These are phyloP conservation scores for Acrobasis repandana DNA, from an alignment of 2,888 invertebrate species.

Conservation along the genomic window DNA sequence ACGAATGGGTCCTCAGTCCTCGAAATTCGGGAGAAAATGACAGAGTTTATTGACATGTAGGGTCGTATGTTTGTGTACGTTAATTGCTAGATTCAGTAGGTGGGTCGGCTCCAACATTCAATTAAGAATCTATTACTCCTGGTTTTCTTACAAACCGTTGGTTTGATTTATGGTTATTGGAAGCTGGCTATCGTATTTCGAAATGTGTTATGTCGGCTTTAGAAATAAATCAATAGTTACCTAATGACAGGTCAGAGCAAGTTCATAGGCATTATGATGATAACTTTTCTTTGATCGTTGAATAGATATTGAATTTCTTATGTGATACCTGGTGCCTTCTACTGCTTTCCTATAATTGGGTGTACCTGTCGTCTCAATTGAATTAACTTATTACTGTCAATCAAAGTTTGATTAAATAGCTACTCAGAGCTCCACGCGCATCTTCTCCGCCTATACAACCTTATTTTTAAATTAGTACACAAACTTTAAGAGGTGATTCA, in stretches of 20 bases:
- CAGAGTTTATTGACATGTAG: conserved; percentile 31
- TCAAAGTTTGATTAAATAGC: too few species aligned
- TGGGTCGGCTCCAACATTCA: conserved; percentile 25
- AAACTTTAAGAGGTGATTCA: too few species aligned
- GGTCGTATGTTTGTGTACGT: conserved; percentile 24
- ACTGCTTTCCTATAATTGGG: not conserved
- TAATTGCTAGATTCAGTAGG: conserved; percentile 22
- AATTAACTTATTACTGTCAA: too few species aligned
- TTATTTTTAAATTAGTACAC: too few species aligned
- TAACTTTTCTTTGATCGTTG: not conserved
- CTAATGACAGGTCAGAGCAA: not conserved
- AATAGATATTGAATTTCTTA: conserved; percentile 1
- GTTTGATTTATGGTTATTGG: not conserved
- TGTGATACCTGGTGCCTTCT: not conserved
- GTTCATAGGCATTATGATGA: conserved; percentile 1
- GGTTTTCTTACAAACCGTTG: conserved; percentile 1
- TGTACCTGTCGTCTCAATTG: not conserved
- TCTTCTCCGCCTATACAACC: too few species aligned
- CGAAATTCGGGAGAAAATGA: conserved; percentile 26
- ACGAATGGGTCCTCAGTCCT: conserved; percentile 26
- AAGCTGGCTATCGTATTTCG: conserved; percentile 1
- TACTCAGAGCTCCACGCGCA: too few species aligned
- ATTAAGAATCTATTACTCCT: conserved; percentile 22
- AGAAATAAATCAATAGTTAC: conserved; percentile 8
- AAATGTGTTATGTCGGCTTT: not conserved